Evolutionary conservation across 1,140 invertebrate genomes (phyloP), one percentile per base, ranked within the genome.

Genomic region (Mactra quadrangularis): DNA sequence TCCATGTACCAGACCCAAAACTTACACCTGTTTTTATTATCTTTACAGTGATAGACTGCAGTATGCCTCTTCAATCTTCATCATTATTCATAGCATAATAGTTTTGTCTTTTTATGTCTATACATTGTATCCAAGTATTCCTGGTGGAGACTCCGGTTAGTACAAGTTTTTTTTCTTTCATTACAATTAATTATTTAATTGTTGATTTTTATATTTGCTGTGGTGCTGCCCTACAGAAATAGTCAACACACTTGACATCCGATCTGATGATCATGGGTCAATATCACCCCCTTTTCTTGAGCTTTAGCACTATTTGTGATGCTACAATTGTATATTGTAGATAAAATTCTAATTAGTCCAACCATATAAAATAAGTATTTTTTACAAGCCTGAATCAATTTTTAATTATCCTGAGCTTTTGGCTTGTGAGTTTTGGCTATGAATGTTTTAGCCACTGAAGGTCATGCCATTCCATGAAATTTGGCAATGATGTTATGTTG

Each of bases 121-220:
- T 15, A 89, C 88, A 1, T 45, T 90, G 38, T 87, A 91, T 76
- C 89, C 87, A 13, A 87, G 86, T 3, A 31, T 92, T 6, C 85
- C 90, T 53, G 91, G 90, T 7, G 90, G 91, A 57, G 90, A 92
- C 76, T 89, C 90, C 38, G 89, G 90, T 90, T 78, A 22, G 60
- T 55, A 11, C 45, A 47, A 47, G 9, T 19, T 19, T 11, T 19
- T 19, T 11, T 11, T 19, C 45, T 11, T 19, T 11, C 19, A 47
- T 19, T 11, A 47, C 19, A 47, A 19, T 47, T 11, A 9, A 11
- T 47, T 9, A 19, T 47, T 11, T 11, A 19, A 11, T 11, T 19
- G 9, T 11, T 19, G 19, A 11, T 9, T 19, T 47, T 19, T 9
- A 11, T 9, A 11, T 11, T 47, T 19, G 9, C 45, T 47, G 9